Evolutionary conservation across 1,140 invertebrate species (phyloP).

Genomic region (Matsumurasca onukii): DNA sequence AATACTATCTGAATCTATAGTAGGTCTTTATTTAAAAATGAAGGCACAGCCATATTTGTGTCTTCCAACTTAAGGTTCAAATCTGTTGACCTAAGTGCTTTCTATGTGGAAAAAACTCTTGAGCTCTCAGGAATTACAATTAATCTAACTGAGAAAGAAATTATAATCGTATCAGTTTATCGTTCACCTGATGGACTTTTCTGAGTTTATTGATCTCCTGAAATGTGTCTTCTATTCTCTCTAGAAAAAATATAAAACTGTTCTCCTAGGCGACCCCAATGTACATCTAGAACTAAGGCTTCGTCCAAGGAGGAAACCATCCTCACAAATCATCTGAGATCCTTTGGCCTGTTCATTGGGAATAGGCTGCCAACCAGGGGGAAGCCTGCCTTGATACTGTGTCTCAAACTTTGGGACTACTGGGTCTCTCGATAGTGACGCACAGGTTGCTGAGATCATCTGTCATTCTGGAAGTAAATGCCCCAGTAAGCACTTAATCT

Average conservation of each 20-base stretch:
- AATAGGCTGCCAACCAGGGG: background rate
- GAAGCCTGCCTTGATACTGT: background rate
- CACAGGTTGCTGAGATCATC: too few relatives aligned
- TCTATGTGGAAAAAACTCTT: background rate
- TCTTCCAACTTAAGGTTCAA: too few relatives aligned
- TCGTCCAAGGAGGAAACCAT: background rate
- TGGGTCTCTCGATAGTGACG: too few relatives aligned
- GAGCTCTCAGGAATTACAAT: background rate
- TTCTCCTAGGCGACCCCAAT: background rate
- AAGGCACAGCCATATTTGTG: background rate
- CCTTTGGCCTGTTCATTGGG: too few relatives aligned
- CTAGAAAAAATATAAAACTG: background rate
- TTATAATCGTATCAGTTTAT: background rate
- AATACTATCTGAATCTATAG: too few relatives aligned
- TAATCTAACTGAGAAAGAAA: background rate
- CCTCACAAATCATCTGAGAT: background rate
- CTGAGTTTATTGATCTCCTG: background rate
- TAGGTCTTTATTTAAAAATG: constrained; percentile 6
- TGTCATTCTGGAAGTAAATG: too few relatives aligned
- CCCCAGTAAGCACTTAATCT: background rate
- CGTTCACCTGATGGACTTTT: background rate
- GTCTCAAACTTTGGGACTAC: background rate
- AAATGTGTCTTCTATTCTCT: background rate
- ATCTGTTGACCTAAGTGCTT: too few relatives aligned
- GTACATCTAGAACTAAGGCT: background rate